These are phyloP conservation scores for Pelvicachromis taeniatus DNA, from an alignment of 2,113 vertebrate species.

Conservation along the genomic window DNA sequence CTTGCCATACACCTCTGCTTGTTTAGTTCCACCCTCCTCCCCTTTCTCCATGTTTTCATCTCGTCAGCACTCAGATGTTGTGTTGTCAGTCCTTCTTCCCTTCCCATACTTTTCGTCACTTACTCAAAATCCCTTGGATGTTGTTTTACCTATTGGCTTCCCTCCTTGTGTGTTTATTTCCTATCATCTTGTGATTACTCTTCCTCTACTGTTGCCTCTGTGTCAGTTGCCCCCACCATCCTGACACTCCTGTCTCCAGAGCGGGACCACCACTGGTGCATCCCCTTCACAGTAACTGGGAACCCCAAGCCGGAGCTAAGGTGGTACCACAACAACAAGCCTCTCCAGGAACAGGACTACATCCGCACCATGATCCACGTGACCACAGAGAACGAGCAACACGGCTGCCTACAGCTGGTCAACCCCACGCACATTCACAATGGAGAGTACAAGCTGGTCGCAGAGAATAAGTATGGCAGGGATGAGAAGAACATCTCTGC, in stretches of 20 bases:
- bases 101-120: not conserved
- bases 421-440: slow-evolving; percentile 97
- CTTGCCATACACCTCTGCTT: slow-evolving; percentile 26
- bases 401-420: slow-evolving; percentile 93
- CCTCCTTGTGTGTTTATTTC: slow-evolving; percentile 37
- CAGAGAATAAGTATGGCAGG: slow-evolving; percentile 84
- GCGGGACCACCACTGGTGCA: slow-evolving; percentile 94
- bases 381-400: slow-evolving; percentile 85
- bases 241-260: slow-evolving; percentile 84
- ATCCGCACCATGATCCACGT: slow-evolving; percentile 89
- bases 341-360: slow-evolving; percentile 85
- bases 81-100: not conserved
- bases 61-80: slow-evolving; percentile 4
- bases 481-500: slow-evolving; percentile 85
- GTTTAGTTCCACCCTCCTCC: slow-evolving; percentile 9
- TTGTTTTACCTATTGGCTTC: slow-evolving; percentile 36
- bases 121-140: slow-evolving; percentile 6
- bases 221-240: slow-evolving; percentile 89
- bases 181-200: slow-evolving; percentile 45
- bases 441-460: slow-evolving; percentile 88
- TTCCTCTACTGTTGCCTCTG: slow-evolving; percentile 67
- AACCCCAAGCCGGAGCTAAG: slow-evolving; percentile 88
- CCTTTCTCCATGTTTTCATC: slow-evolving; percentile 17
- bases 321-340: slow-evolving; percentile 85
- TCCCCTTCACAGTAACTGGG: slow-evolving; percentile 93